Evolutionary conservation across 2,888 invertebrate species (phyloP).

Genomic region (Hyposoter dolosus): DNA sequence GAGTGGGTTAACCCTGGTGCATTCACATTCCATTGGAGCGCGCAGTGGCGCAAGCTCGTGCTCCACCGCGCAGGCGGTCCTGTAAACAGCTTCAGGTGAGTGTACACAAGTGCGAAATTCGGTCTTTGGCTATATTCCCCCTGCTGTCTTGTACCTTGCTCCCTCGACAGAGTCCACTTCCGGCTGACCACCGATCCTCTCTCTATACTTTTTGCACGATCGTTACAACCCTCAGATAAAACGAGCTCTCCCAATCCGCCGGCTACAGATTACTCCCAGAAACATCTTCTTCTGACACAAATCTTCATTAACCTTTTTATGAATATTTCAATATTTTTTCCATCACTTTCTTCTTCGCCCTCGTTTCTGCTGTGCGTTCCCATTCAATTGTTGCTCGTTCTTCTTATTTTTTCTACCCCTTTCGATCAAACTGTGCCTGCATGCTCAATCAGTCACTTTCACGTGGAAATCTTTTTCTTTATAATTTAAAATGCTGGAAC

Average conservation of each 20-base stretch:
- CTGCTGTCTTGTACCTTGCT: constrained; percentile 30
- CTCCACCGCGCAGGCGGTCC: constrained; percentile 49
- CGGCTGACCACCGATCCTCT: constrained; percentile 22
- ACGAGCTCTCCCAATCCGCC: background rate
- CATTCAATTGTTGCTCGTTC: background rate
- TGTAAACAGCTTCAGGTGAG: constrained; percentile 59
- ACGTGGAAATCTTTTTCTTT: background rate
- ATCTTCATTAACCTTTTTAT: background rate
- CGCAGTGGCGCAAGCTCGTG: constrained; percentile 36
- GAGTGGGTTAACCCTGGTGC: constrained; percentile 77
- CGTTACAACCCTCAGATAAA: background rate
- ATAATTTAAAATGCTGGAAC: background rate
- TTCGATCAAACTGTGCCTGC: background rate
- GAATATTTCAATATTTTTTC: background rate
- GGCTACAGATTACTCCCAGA: background rate
- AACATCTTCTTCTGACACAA: background rate
- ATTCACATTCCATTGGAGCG: constrained; percentile 74
- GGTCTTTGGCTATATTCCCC: constrained; percentile 32
- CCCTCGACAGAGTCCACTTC: constrained; percentile 22
- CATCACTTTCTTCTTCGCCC: background rate
- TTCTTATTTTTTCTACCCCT: background rate
- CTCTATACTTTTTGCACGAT: background rate
- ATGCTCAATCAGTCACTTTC: background rate
- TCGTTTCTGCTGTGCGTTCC: background rate
- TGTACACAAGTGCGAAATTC: constrained; percentile 57